Percentiles rank a stretch among this genome's conserved stretches.
phyloP scores from a whole-genome alignment of 2,888 invertebrate species.

The Byasa hedistus region DNA sequence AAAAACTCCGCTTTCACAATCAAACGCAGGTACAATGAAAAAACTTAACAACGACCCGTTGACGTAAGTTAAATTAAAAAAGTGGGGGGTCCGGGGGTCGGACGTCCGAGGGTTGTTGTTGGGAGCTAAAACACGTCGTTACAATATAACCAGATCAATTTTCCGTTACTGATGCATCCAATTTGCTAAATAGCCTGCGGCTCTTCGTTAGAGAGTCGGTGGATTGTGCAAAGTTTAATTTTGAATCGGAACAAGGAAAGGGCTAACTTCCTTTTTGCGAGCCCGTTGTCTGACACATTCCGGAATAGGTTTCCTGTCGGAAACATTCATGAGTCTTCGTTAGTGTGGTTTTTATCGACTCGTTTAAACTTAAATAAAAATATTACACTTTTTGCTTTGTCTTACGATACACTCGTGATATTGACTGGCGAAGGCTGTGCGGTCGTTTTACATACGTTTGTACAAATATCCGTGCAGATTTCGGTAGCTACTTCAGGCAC shows the following conservation, averaged over 20 bases:
- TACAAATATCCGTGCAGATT: too few relatives aligned
- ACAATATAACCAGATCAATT: not conserved
- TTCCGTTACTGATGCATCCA: not conserved
- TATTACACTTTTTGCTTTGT: not conserved
- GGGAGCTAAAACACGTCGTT: too few relatives aligned
- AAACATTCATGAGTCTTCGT: not conserved
- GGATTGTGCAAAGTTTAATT: constrained; percentile 12
- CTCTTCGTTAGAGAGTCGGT: constrained; percentile 1
- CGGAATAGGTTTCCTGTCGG: constrained; percentile 14
- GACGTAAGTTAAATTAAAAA: too few relatives aligned
- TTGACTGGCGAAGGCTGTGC: too few relatives aligned
- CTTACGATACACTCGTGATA: not conserved
- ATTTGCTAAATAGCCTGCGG: constrained; percentile 13
- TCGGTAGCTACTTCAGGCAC: too few relatives aligned
- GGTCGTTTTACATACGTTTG: too few relatives aligned
- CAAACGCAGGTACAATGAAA: too few relatives aligned
- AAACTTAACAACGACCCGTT: too few relatives aligned
- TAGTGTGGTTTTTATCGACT: constrained; percentile 1
- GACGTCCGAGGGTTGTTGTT: too few relatives aligned
- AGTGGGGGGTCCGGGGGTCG: too few relatives aligned
- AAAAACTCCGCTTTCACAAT: too few relatives aligned
- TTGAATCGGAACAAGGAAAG: constrained; percentile 1
- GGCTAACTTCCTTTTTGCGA: constrained; percentile 4
- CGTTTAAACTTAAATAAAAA: not conserved
- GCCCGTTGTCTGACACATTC: constrained; percentile 9